Evolutionary conservation across 2,797 vertebrate species (phyloP), one percentile per base, ranked within the genome.

Genomic region (Leptodactylus fallax): DNA sequence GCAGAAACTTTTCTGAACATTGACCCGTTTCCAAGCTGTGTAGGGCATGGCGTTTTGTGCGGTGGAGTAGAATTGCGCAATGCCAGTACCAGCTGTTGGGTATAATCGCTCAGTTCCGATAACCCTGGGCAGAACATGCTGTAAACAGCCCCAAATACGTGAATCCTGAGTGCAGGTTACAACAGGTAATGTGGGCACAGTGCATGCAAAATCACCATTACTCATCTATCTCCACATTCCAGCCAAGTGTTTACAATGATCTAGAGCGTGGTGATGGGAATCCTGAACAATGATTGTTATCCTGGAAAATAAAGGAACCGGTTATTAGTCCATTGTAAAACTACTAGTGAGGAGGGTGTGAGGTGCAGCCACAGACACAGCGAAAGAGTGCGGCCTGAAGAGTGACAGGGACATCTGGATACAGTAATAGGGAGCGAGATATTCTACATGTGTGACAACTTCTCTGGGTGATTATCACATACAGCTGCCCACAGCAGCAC

Each of bases 271-370:
- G 2, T 60, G 83, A 60, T 23, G 69, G 19, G 55, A 49, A 76
- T 36, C 36, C 36, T 36, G 36, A 36, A 36, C 2, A 36, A 36
- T 36, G 36, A 36, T 36, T 36, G n/a, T 87, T 76, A 74, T 81
- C 79, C 53, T 63, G 69, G 56, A 63, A 63, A 74, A 87, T n/a
- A 53, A 49, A 45, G 67, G 27, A 58, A 23, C 85, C 16, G 11
- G 85, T 60, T 76, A 19, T 72, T 23, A 87, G 36, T 87, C 85
- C 76, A 19, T 47, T 13, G 56, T 71, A 55, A 60, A 49, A 21
- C 21, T n/a, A 1, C 12, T 47, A 49, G n/a, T n/a, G n/a, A n/a
- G 16, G 25, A 65, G 19, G 25, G 77, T 69, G 3, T 19, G 76
- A 79, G 85, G 77, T 58, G 85, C 23, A 77, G 53, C 23, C 8